These are phyloP conservation scores for Pangasianodon hypophthalmus DNA, from an alignment of 2,113 vertebrate species.

Conservation along the genomic window DNA sequence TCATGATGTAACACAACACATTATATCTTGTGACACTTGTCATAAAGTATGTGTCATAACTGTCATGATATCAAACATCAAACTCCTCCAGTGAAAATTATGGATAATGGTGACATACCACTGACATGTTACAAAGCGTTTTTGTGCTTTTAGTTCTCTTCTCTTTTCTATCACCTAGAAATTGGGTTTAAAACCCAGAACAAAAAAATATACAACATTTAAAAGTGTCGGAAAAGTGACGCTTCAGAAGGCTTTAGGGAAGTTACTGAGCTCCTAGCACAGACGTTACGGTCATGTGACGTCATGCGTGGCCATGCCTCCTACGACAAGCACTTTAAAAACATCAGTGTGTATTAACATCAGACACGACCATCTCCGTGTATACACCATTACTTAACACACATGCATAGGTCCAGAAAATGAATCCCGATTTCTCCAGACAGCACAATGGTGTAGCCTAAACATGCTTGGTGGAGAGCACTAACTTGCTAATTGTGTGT, in stretches of 20 bases:
- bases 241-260: not conserved
- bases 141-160: not conserved
- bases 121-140: not conserved
- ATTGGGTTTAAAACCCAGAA: not conserved
- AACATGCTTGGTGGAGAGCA: not conserved
- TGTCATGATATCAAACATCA: slow-evolving; percentile 1
- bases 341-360: not conserved
- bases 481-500: not conserved
- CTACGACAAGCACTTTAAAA: not conserved
- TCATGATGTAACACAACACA: not conserved
- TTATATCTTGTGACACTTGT: not conserved
- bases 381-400: not conserved
- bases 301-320: not conserved
- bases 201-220: not conserved
- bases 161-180: not conserved
- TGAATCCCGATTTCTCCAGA: not conserved
- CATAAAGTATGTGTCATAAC: not conserved
- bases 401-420: not conserved
- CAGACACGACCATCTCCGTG: not conserved
- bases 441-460: not conserved
- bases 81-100: not conserved
- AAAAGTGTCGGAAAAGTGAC: not conserved
- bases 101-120: not conserved
- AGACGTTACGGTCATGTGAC: not conserved
- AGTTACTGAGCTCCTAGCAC: not conserved